Base-by-base conservation (phyloP, 2,797 vertebrate species). In the Crocodylus rhombifer region DNA sequence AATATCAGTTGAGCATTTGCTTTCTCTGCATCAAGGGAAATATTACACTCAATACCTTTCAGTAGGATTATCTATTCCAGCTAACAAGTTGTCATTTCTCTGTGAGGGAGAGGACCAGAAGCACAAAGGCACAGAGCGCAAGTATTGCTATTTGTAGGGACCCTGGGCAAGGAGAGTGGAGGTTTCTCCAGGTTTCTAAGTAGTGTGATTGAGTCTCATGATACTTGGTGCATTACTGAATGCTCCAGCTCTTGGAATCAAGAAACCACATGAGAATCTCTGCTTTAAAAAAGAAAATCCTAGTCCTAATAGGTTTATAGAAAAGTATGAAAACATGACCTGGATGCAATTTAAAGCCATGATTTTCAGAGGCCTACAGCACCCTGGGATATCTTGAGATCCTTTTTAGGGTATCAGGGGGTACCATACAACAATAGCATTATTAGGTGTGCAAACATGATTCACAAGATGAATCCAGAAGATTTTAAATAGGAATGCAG, bases 81-180 rank as follows among this genome's bases (percentile, higher is more conserved):
- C 81, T 60, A 67, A 64, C 69, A 51, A 1, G 58, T 28, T 86
- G 6, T 9, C 60, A 51, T 18, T 76, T 8, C 90, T 71, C 77
- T 67, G 25, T 69, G 26, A 4, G 0, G 60, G 85, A 18, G 0
- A 0, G 42, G 42, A 42, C 42, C 42, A 82, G 86, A 84, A 80
- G 75, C 8, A 17, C 77, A 77, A 75, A 74, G 36, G 80, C 1
- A 42, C 56, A 69, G 23, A 87, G 55, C 64, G 84, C 91, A 87
- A 65, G 86, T 58, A 42, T 82, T 90, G 55, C 13, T 77, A 80
- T 83, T 20, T 58, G 21, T n/a, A 82, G 61, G 77, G 87, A 86
- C n/a, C 42, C 58, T 91, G 82, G 87, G 17, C 61, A 79, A 83
- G 57, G 82, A 21, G 16, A 84, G 75, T 84, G 60, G 57, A 76